Evolutionary conservation across 2,797 vertebrate species (phyloP).

Genomic region (Stomatorhinus walkeri): DNA sequence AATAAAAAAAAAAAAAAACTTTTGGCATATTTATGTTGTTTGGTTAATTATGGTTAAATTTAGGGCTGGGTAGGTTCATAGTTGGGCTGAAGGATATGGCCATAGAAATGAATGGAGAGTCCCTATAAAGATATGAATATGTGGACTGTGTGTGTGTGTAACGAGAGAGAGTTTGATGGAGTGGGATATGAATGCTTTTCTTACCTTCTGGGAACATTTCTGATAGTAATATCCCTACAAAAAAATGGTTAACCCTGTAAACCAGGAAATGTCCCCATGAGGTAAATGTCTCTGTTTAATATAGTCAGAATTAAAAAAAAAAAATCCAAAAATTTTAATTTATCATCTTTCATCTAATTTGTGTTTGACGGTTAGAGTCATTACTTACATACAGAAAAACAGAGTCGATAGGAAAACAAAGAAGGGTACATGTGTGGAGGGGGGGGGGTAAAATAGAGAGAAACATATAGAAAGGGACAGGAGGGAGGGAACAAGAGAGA

Average conservation of each 20-base stretch:
- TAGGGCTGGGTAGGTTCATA: not conserved
- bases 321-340: not conserved
- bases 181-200: not conserved
- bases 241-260: not conserved
- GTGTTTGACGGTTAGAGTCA: not conserved
- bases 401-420: not conserved
- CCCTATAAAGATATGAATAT: not conserved
- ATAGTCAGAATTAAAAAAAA: not conserved
- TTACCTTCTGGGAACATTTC: not conserved
- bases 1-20: not conserved
- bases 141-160: not conserved
- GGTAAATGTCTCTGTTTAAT: not conserved
- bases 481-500: not conserved
- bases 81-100: not conserved
- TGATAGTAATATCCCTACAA: not conserved
- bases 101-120: not conserved
- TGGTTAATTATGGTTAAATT: not conserved
- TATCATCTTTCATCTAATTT: not conserved
- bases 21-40: not conserved
- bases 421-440: not conserved
- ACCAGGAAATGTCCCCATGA: not conserved
- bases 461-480: not conserved
- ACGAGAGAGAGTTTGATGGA: not conserved
- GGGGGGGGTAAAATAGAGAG: not conserved
- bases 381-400: not conserved